Percentiles rank a stretch among this genome's conserved stretches.
These are phyloP conservation scores for Stenodema calcarata DNA, from an alignment of 2,888 invertebrate species.

Conservation along the genomic window DNA sequence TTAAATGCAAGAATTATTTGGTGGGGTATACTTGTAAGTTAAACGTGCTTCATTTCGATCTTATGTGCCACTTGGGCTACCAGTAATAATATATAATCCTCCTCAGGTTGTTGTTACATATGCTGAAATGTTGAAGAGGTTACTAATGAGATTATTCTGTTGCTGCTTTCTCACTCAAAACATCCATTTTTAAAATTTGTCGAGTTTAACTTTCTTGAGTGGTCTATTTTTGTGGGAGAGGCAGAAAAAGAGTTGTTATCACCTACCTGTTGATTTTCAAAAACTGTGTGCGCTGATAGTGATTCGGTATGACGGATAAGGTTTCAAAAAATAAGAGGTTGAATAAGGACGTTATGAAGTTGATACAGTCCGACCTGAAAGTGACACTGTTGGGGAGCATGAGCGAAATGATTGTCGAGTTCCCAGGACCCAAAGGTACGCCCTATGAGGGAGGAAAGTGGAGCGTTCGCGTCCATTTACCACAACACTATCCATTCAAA, in stretches of 20 bases:
- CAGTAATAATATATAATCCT: too few relatives aligned
- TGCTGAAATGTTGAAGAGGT: too few relatives aligned
- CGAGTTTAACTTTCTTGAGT: background rate
- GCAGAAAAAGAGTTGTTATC: background rate
- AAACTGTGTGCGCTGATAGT: background rate
- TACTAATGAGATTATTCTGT: background rate
- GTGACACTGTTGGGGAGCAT: constrained; percentile 97
- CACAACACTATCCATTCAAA: constrained; percentile 99
- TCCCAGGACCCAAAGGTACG: constrained; percentile 91
- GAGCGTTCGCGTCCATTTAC: constrained; percentile 98
- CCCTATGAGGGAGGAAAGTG: constrained; percentile 97
- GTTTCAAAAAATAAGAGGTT: background rate
- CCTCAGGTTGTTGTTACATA: too few relatives aligned
- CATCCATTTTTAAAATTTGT: background rate
- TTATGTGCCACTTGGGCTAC: too few relatives aligned
- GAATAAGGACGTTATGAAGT: constrained; percentile 10
- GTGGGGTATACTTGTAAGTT: too few relatives aligned
- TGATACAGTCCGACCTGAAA: constrained; percentile 85
- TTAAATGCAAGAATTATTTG: too few relatives aligned
- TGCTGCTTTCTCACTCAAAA: background rate
- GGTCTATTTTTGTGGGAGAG: background rate
- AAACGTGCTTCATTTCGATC: too few relatives aligned
- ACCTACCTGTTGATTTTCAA: background rate
- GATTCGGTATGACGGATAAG: background rate
- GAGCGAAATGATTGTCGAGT: constrained; percentile 99